A percentile compares a stretch with the other conserved stretches of the same genome.
phyloP scores from a whole-genome alignment of 2,113 vertebrate species.

The Apteryx mantelli region DNA sequence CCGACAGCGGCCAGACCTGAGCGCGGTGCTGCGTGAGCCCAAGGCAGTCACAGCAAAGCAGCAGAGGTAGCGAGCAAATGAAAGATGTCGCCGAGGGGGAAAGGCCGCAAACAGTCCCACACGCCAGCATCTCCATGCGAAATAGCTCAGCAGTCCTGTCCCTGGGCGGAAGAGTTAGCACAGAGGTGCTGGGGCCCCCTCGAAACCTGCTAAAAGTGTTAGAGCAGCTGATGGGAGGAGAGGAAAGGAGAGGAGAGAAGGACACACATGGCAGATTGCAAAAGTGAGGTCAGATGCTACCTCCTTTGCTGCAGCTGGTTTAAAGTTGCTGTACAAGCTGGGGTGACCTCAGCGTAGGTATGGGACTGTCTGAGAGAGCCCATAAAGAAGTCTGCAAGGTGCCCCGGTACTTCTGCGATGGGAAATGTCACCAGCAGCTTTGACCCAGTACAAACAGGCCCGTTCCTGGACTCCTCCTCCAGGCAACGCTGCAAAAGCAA shows the following conservation, averaged over 20 bases:
- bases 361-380: neutral
- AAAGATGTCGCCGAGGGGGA: neutral
- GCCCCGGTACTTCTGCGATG: neutral
- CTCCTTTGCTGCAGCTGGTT: neutral
- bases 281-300: neutral
- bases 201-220: neutral
- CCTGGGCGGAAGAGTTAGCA: neutral
- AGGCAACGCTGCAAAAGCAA: neutral
- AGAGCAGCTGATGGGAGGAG: neutral
- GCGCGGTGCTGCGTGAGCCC: fast-evolving
- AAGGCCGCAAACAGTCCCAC: conserved; percentile 54
- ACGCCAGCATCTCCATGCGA: conserved; percentile 39
- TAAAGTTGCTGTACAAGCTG: neutral
- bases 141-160: neutral
- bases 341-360: neutral
- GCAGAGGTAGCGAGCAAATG: neutral
- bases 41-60: conserved; percentile 8
- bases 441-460: fast-evolving
- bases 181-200: neutral
- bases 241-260: neutral
- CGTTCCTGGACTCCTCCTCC: neutral
- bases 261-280: neutral
- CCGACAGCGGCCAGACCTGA: neutral
- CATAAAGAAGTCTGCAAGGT: neutral
- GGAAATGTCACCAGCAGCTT: neutral